A percentile compares a stretch with the other conserved stretches of the same genome.
These are phyloP conservation scores for Galbula dea DNA, from an alignment of 2,113 vertebrate species.

Conservation along the genomic window DNA sequence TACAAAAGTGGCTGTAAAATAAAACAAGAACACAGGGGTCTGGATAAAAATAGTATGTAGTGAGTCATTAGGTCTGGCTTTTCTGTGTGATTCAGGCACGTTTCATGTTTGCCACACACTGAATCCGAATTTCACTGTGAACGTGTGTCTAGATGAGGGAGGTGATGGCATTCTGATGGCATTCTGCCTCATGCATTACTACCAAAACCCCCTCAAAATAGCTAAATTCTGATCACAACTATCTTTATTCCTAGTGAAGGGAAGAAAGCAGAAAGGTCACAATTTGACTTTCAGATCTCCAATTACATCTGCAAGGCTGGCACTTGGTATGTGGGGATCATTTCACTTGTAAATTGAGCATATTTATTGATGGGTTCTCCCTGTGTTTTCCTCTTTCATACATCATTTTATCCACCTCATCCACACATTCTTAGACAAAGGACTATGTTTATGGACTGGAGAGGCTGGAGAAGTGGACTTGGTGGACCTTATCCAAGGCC, in stretches of 20 bases:
- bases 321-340: background rate
- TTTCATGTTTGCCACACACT: conserved; percentile 14
- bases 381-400: background rate
- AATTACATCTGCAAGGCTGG: conserved; percentile 18
- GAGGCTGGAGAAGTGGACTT: background rate
- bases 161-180: background rate
- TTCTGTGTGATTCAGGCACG: background rate
- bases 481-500: background rate
- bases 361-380: background rate
- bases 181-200: background rate
- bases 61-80: conserved; percentile 30
- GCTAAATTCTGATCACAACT: conserved; percentile 24
- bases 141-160: background rate
- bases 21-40: background rate
- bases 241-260: background rate
- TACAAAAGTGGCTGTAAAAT: background rate
- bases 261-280: conserved; percentile 8
- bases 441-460: background rate
- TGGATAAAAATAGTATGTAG: background rate
- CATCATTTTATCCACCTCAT: background rate
- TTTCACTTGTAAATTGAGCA: conserved; percentile 42
- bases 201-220: background rate
- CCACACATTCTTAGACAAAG: background rate
- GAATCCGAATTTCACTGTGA: background rate
- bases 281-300: conserved; percentile 57